Base-by-base conservation (phyloP, 2,113 vertebrate genomes). In the Pseudorectes ferrugineus region DNA sequence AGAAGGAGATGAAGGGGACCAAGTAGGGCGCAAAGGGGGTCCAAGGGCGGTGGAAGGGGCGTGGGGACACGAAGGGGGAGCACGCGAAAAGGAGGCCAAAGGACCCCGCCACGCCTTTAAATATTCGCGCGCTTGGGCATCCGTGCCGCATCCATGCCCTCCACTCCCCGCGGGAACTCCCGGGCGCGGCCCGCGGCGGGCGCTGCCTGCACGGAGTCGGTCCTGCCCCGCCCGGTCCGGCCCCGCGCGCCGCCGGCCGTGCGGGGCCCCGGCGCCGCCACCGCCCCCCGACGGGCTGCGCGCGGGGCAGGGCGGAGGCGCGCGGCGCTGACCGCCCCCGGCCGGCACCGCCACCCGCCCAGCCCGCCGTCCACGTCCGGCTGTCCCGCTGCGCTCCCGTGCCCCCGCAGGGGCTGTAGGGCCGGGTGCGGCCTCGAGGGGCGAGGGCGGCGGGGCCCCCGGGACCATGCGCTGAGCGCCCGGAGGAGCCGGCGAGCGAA, bases 401-500 rank as follows among this genome's bases (percentile, higher is more conserved):
- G 96, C 77, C 81, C 78, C 90, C 38, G 40, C 43, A 57, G 80
- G 76, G 80, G 85, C 85, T 85, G 72, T 40, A 86, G 58, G 55
- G 73, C 80, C 84, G 67, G 74, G 58, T 62, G 81, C 90, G 73
- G 72, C 80, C 91, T 94, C 68, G 52, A 77, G 73, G 88, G 80
- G 71, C 77, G 70, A 83, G 31, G 92, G 92, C 72, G 77, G 85
- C 36, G 68, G 51, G 57, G 31, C 23, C 57, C 76, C 61, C 65
- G 66, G 83, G 92, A 91, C 61, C 67, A 95, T 93, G 96, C 49
- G n/a, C 59, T 94, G 92, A 95, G 75, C 42, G 55, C 78, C 78
- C 35, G 71, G 51, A 80, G 58, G 70, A 65, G 66, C 85, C 65
- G 70, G 74, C 48, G 24, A 57, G 74, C 31, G 5, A 91, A 92